Conservation (phyloP, 2,888 invertebrate genomes). For the Trachelus tabidus region DNA sequence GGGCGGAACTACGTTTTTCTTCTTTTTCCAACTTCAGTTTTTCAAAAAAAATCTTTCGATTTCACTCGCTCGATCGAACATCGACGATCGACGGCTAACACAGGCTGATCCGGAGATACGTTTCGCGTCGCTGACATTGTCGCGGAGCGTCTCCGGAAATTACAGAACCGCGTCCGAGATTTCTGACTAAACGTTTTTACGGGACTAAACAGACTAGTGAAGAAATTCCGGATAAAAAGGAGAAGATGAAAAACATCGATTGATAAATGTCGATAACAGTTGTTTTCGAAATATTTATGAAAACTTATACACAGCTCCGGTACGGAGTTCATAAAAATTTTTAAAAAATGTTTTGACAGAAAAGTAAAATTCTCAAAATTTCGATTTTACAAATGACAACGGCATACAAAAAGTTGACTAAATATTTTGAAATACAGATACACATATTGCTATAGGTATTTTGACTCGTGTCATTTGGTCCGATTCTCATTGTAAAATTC, state of each 20-base stretch:
- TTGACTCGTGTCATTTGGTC: neutral
- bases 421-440: neutral
- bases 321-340: too few species aligned
- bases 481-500: neutral
- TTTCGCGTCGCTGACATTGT: neutral
- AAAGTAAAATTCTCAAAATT: too few species aligned
- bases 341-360: too few species aligned
- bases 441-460: neutral
- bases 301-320: too few species aligned
- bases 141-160: neutral
- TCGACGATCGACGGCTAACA: neutral
- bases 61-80: neutral
- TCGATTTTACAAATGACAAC: too few species aligned
- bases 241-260: neutral
- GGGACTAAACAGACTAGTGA: neutral
- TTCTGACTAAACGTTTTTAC: neutral
- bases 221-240: neutral
- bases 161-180: neutral
- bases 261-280: neutral
- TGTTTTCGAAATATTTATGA: too few species aligned
- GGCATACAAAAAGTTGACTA: neutral
- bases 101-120: neutral
- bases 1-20: neutral
- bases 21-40: neutral
- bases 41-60: neutral